These are phyloP conservation scores for Bujurquina vittata DNA, from an alignment of 2,113 vertebrate genomes.

Conservation along the genomic window DNA sequence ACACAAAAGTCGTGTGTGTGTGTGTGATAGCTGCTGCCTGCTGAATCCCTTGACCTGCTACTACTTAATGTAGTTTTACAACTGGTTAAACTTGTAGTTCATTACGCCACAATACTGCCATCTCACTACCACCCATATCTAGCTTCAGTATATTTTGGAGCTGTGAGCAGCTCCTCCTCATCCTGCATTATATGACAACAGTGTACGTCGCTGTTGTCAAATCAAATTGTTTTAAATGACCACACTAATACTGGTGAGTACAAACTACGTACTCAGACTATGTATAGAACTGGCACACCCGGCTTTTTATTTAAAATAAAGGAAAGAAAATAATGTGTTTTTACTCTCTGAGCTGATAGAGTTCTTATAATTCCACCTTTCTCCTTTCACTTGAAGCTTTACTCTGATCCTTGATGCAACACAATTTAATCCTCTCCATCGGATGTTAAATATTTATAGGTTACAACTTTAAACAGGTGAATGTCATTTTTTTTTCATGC, in stretches of 20 bases:
- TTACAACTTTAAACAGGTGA: not conserved
- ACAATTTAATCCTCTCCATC: fast-evolving
- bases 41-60: not conserved
- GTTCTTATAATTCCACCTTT: not conserved
- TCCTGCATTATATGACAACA: not conserved
- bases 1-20: not conserved
- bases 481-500: not conserved
- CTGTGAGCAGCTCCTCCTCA: not conserved
- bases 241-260: not conserved
- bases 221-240: not conserved
- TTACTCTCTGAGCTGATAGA: not conserved
- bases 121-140: not conserved
- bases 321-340: not conserved
- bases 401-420: not conserved
- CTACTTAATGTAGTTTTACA: not conserved
- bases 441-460: not conserved
- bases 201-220: not conserved
- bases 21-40: not conserved
- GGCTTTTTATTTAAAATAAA: not conserved
- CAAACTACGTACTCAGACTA: not conserved
- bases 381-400: not conserved
- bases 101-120: not conserved
- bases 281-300: not conserved
- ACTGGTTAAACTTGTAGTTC: not conserved
- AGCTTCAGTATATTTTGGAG: not conserved